A percentile compares a stretch with the other conserved stretches of the same genome.
Evolutionary conservation across 2,888 invertebrate species (phyloP).

Genomic region (Ophion slaviceki): DNA sequence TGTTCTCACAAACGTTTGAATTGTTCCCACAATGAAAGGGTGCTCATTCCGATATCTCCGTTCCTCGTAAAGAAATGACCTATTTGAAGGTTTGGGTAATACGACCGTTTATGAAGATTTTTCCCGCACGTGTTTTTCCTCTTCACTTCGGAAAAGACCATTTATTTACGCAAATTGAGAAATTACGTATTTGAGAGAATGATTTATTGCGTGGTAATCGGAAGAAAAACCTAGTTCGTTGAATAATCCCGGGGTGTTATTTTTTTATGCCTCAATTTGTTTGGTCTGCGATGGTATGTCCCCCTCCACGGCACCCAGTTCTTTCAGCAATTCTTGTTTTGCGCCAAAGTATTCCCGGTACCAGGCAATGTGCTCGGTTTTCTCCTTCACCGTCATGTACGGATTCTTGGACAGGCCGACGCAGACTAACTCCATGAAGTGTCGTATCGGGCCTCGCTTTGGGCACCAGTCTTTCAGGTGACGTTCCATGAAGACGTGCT

Average conservation of each 20-base stretch:
- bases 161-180: neutral
- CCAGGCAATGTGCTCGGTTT: conserved; percentile 95
- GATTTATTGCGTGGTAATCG: neutral
- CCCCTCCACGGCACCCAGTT: conserved; percentile 86
- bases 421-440: conserved; percentile 98
- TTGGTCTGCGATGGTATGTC: conserved; percentile 44
- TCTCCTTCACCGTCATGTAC: conserved; percentile 94
- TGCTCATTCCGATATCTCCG: no score
- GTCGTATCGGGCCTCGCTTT: conserved; percentile 93
- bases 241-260: neutral
- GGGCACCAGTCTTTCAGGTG: conserved; percentile 96
- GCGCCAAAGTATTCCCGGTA: conserved; percentile 94
- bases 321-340: conserved; percentile 89
- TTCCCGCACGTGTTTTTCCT: no score
- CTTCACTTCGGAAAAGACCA: no score
- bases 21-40: no score
- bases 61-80: no score
- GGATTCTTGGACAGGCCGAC: conserved; percentile 97
- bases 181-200: neutral
- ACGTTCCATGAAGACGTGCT: conserved; percentile 96
- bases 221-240: neutral
- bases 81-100: no score
- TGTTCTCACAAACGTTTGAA: no score
- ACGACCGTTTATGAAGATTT: no score
- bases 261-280: conserved; percentile 52